A percentile compares a stretch with the other conserved stretches of the same genome.
These are phyloP conservation scores for Lasiommata megera DNA, from an alignment of 2,888 invertebrate species.

Conservation along the genomic window DNA sequence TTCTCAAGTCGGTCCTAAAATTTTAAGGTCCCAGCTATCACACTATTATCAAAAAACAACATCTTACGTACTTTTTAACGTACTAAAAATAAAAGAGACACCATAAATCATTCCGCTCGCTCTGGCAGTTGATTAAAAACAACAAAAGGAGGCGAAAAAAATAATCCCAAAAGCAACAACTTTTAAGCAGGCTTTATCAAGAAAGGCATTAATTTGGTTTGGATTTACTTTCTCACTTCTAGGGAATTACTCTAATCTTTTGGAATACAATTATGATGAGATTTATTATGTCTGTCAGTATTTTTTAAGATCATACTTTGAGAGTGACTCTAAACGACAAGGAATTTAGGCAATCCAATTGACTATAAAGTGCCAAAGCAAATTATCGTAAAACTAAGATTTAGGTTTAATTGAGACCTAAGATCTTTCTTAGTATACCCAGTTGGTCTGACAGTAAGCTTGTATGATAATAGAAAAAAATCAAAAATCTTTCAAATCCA, in stretches of 20 bases:
- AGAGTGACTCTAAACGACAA: not conserved
- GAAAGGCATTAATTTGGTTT: slow-evolving; percentile 13
- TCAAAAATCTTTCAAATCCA: too few species aligned
- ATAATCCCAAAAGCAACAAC: slow-evolving; percentile 9
- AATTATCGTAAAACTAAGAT: not conserved
- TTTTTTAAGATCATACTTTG: not conserved
- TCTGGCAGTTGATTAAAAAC: slow-evolving; percentile 9
- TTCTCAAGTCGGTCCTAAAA: too few species aligned
- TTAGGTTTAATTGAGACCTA: not conserved
- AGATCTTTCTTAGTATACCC: too few species aligned
- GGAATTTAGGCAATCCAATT: not conserved
- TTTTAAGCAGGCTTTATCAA: slow-evolving; percentile 12
- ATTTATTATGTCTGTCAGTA: slow-evolving; percentile 10
- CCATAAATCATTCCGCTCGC: not conserved
- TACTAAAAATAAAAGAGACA: not conserved
- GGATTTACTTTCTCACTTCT: slow-evolving; percentile 11
- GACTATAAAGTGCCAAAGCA: too few species aligned
- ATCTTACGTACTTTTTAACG: too few species aligned
- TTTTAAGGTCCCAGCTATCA: too few species aligned
- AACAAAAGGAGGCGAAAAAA: slow-evolving; percentile 11
- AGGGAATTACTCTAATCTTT: slow-evolving; percentile 12
- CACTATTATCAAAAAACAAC: too few species aligned
- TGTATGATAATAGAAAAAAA: too few species aligned
- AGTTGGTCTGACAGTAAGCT: too few species aligned
- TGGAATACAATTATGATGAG: slow-evolving; percentile 17